Evolutionary conservation across 2,797 vertebrate genomes (phyloP).

Genomic region (Euphonia xanthogaster): DNA sequence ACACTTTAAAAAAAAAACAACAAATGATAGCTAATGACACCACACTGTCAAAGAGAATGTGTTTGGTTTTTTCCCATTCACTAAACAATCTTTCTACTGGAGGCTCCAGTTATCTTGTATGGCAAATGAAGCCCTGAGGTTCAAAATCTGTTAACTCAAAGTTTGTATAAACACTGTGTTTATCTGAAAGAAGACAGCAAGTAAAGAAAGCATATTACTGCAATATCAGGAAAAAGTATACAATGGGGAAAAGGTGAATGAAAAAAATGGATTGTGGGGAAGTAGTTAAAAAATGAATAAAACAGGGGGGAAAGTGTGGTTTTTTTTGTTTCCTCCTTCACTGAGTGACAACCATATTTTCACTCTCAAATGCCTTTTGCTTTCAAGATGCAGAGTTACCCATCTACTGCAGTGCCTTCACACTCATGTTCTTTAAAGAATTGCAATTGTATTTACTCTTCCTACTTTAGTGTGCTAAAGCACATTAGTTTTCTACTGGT

Average conservation of each 20-base stretch:
- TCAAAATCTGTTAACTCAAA: not conserved
- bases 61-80: not conserved
- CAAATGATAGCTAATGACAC: not conserved
- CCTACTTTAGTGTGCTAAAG: not conserved
- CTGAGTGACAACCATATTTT: not conserved
- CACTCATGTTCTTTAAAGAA: not conserved
- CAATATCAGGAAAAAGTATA: not conserved
- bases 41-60: not conserved
- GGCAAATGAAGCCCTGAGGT: not conserved
- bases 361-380: not conserved
- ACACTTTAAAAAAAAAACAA: not conserved
- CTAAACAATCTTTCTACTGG: not conserved
- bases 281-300: not conserved
- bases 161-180: not conserved
- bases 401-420: not conserved
- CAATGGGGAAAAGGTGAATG: not conserved
- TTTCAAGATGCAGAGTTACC: not conserved
- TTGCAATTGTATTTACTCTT: not conserved
- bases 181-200: not conserved
- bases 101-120: not conserved
- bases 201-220: not conserved
- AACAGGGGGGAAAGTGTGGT: not conserved
- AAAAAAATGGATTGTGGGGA: not conserved
- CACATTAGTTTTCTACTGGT: not conserved
- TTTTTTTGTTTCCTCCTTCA: not conserved